phyloP scores from a whole-genome alignment of 2,888 invertebrate species.

The Biston stratarius region DNA sequence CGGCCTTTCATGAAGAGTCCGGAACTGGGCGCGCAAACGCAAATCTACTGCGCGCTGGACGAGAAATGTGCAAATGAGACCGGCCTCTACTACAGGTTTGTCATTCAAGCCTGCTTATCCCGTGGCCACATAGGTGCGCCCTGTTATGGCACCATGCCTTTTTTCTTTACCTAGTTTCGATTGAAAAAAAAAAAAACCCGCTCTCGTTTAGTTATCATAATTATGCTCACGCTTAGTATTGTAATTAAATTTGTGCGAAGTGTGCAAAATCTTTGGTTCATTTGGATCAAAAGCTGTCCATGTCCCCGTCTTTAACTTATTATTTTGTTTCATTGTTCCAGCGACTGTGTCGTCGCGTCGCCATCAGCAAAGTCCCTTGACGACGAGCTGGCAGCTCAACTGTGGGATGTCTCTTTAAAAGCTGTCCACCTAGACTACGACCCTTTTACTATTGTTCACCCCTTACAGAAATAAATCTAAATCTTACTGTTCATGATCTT shows the following conservation, averaged over 20 bases:
- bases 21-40: constrained; percentile 91
- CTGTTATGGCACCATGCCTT: too few species aligned
- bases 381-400: constrained; percentile 80
- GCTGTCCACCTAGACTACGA: constrained; percentile 80
- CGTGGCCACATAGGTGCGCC: too few species aligned
- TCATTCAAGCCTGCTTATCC: too few species aligned
- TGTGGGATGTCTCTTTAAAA: constrained; percentile 88
- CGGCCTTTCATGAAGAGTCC: constrained; percentile 85
- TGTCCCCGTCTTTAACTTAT: neutral
- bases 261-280: too few species aligned
- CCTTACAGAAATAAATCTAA: constrained; percentile 40
- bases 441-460: constrained; percentile 69
- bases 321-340: constrained; percentile 64
- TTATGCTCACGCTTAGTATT: too few species aligned
- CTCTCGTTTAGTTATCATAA: too few species aligned
- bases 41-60: constrained; percentile 90
- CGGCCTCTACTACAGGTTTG: constrained; percentile 86
- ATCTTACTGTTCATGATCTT: neutral
- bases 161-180: too few species aligned
- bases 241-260: too few species aligned
- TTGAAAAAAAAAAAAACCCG: too few species aligned
- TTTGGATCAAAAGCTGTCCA: too few species aligned
- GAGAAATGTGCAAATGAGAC: constrained; percentile 88
- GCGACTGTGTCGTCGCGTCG: constrained; percentile 84
- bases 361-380: constrained; percentile 77